These are phyloP conservation scores for Callimorpha dominula DNA, from an alignment of 2,888 invertebrate genomes.

Conservation along the genomic window DNA sequence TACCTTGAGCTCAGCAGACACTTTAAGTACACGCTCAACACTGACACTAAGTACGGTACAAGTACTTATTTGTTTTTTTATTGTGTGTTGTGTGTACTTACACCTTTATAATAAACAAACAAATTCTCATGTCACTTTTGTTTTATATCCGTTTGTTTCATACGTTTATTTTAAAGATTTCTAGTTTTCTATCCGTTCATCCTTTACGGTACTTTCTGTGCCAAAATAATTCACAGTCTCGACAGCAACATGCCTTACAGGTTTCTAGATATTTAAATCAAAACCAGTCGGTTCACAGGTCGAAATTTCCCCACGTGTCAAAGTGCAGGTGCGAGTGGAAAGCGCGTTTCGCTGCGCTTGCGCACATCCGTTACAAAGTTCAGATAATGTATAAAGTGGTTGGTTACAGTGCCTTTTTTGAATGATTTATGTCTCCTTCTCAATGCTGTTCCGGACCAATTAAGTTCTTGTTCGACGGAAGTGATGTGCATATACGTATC, in stretches of 20 bases:
- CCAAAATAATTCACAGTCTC: constrained; percentile 8
- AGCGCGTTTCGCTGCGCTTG: constrained; percentile 70
- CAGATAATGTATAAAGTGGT: constrained; percentile 27
- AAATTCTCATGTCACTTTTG: background rate
- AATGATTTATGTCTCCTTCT: constrained; percentile 31
- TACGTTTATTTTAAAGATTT: background rate
- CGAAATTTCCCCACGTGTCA: constrained; percentile 60
- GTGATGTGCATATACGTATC: constrained; percentile 11
- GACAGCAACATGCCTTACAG: constrained; percentile 6
- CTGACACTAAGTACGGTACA: background rate
- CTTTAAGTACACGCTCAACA: background rate
- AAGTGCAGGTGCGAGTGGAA: constrained; percentile 74
- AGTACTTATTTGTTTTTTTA: background rate
- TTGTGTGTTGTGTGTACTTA: background rate
- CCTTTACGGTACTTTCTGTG: constrained; percentile 3
- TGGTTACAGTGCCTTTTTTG: constrained; percentile 24
- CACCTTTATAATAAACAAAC: background rate
- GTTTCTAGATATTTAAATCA: constrained; percentile 19
- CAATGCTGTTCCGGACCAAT: constrained; percentile 34
- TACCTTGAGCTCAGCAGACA: background rate
- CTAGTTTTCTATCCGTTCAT: background rate
- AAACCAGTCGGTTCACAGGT: constrained; percentile 35
- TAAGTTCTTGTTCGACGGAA: constrained; percentile 36
- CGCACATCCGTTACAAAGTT: constrained; percentile 23
- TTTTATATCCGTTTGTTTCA: background rate